A percentile compares a stretch with the other conserved stretches of the same genome.
These are phyloP conservation scores for Cremastinae sp. DNA, from an alignment of 2,888 invertebrate genomes.

Conservation along the genomic window DNA sequence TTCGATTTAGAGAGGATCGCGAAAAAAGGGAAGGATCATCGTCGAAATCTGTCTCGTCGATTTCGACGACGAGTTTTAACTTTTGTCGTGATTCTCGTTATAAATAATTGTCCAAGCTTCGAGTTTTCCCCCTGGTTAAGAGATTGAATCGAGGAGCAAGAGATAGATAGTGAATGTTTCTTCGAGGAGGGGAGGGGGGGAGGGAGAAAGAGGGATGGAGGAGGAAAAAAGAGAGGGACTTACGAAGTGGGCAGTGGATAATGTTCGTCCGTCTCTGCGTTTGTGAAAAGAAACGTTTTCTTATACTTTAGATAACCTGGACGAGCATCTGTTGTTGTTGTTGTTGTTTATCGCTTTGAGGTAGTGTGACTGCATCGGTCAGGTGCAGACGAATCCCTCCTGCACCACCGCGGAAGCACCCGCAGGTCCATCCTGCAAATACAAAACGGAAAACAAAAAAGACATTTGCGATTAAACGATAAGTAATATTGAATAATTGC, in stretches of 20 bases:
- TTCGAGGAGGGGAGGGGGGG: conserved; percentile 1
- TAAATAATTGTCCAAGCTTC: conserved; percentile 11
- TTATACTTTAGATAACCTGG: conserved; percentile 76
- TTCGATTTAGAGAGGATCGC: not conserved
- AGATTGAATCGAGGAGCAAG: conserved; percentile 14
- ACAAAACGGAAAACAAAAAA: conserved; percentile 21
- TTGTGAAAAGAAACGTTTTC: conserved; percentile 66
- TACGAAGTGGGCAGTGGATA: conserved; percentile 78
- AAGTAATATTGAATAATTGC: not conserved
- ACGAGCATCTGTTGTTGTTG: conserved; percentile 69
- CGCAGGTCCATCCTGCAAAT: conserved; percentile 73
- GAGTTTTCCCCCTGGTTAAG: conserved; percentile 37
- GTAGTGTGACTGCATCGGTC: conserved; percentile 73
- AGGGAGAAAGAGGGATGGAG: conserved; percentile 5
- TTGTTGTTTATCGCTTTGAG: conserved; percentile 67
- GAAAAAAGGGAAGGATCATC: too few relatives aligned
- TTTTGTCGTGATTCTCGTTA: conserved; percentile 26
- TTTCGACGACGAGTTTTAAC: conserved; percentile 34
- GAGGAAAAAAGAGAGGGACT: conserved; percentile 66
- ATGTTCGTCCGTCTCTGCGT: conserved; percentile 52
- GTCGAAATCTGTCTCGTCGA: conserved; percentile 1
- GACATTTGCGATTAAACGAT: conserved; percentile 24
- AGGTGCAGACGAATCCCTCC: conserved; percentile 78
- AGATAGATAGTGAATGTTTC: too few relatives aligned
- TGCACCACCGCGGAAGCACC: conserved; percentile 71